Evolutionary conservation across 2,113 vertebrate species (phyloP).

Genomic region (Dipodomys merriami): DNA sequence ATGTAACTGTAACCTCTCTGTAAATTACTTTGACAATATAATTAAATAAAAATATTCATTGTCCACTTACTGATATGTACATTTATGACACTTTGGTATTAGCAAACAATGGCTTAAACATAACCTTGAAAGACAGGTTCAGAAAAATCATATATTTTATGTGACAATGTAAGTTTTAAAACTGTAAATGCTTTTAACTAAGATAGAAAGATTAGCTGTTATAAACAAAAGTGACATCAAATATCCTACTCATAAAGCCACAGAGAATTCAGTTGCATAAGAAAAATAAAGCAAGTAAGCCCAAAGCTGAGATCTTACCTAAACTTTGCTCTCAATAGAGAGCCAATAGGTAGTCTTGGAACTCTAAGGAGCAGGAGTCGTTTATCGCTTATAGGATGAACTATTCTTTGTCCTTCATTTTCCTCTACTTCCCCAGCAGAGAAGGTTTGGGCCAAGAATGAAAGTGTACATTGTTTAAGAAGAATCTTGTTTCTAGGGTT

Average conservation of each 20-base stretch:
- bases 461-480: slow-evolving; percentile 25
- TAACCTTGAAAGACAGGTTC: slow-evolving; percentile 53
- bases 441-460: not conserved
- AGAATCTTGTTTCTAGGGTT: not conserved
- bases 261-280: not conserved
- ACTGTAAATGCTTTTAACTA: slow-evolving; percentile 59
- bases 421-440: not conserved
- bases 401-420: slow-evolving; percentile 20
- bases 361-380: not conserved
- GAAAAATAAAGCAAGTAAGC: not conserved
- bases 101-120: slow-evolving; percentile 35
- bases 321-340: not conserved
- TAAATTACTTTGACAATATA: no score
- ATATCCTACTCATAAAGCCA: slow-evolving; percentile 16
- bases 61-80: not conserved
- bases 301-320: not conserved
- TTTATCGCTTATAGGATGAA: not conserved
- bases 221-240: slow-evolving; percentile 38
- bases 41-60: not conserved
- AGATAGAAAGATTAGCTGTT: not conserved
- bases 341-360: not conserved
- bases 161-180: slow-evolving; percentile 60
- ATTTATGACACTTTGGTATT: not conserved
- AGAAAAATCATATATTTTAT: slow-evolving; percentile 73
- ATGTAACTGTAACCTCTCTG: no score